Evolutionary conservation across 2,113 vertebrate species (phyloP), one percentile per base, ranked within the genome.

Genomic region (Gallinago jamesoni): DNA sequence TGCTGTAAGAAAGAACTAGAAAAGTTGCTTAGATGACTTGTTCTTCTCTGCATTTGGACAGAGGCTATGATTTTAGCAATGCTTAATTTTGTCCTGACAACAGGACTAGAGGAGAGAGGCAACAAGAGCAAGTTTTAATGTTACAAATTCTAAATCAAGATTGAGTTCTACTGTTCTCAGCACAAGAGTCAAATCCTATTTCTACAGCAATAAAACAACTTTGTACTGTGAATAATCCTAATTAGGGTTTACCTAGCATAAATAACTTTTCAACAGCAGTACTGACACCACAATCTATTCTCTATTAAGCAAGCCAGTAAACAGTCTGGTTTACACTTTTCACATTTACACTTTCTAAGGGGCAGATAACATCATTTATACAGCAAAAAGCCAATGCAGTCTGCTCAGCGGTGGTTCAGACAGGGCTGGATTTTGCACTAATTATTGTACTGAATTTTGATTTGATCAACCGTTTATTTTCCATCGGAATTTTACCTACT

Each of bases 181-280:
- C 50, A 84, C n/a, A 75, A 63, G 17, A 92, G 60, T 60, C 56
- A 94, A 97, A 78, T 67, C 60, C 91, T 90, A 30, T 80, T 94
- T 89, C 76, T 47, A 63, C n/a, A 84, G 52, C 62, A 90, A 80
- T 69, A 94, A 76, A 86, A 59, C 28, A 92, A 78, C 37, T 74
- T 55, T 30, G 11, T 62, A 89, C 31, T 74, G 25, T 7, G 5
- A 77, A 56, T 59, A 89, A 89, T 78, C 25, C 80, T 80, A 81
- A 87, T 70, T 63, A 70, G n/a, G 12, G 20, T 84, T 92, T 92
- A 67, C 53, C 55, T 84, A 76, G 31, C 80, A 81, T 68, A 93
- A 80, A 66, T 63, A 86, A 74, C 68, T 84, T 95, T 68, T 92
- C 50, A 89, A 74, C 14, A 81, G 33, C 30, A 67, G 31, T 67